phyloP scores from a whole-genome alignment of 92 coral and sea anemone genomes.

The Epizoanthus scotinus region DNA sequence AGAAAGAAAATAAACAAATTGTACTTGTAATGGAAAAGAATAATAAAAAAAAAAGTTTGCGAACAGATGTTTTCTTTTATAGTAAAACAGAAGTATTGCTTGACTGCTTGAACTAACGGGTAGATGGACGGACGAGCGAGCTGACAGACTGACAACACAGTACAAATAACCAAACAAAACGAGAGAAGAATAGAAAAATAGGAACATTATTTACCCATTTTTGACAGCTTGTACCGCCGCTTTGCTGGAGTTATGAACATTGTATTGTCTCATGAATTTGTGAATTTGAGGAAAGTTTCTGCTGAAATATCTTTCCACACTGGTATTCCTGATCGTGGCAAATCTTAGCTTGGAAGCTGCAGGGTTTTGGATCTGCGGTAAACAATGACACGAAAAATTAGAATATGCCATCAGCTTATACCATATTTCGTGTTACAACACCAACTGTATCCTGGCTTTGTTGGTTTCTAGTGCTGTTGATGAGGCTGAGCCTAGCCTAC shows the following conservation, averaged over 20 bases:
- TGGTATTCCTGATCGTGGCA: conserved; percentile 57
- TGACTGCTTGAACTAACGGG: too few species aligned
- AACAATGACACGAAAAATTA: neutral
- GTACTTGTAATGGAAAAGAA: too few species aligned
- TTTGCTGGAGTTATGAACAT: conserved; percentile 42
- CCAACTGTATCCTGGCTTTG: too few species aligned
- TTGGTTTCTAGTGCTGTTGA: too few species aligned
- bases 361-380: conserved; percentile 53
- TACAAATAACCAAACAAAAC: neutral
- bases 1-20: too few species aligned
- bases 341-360: conserved; percentile 46
- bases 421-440: too few species aligned
- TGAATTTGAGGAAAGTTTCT: conserved; percentile 52
- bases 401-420: too few species aligned
- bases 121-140: neutral
- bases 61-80: too few species aligned
- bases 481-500: too few species aligned
- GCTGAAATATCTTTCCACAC: conserved; percentile 63
- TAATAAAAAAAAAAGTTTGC: too few species aligned
- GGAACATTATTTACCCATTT: conserved; percentile 39
- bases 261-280: conserved; percentile 50
- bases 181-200: neutral
- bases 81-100: too few species aligned
- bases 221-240: conserved; percentile 56
- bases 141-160: neutral